Evolutionary conservation across 30 jellyfish, hydroid and myxozoan genomes (phyloP).

Genomic region (Aurelia sp.): DNA sequence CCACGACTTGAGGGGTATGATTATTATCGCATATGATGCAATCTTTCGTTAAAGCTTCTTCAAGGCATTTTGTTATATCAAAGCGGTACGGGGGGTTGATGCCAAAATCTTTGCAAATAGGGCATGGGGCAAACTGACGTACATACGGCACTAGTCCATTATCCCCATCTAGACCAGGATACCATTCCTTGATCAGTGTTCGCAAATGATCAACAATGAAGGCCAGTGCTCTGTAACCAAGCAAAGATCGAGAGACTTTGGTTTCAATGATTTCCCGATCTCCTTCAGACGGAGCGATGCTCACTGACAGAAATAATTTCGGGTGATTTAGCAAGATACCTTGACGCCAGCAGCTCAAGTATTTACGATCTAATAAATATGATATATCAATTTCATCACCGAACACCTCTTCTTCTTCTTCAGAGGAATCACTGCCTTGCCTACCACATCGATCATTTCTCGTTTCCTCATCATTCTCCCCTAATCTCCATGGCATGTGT

Average conservation of each 20-base stretch:
- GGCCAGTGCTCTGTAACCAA: constrained; percentile 87
- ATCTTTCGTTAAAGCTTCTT: constrained; percentile 54
- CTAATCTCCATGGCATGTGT: constrained; percentile 3
- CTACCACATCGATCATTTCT: not conserved
- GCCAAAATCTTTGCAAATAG: constrained; percentile 66
- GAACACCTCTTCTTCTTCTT: constrained; percentile 36
- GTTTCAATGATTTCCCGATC: constrained; percentile 70
- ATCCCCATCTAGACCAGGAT: constrained; percentile 80
- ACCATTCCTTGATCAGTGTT: constrained; percentile 95
- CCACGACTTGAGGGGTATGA: constrained; percentile 79
- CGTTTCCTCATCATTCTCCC: not conserved
- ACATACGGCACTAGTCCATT: constrained; percentile 75
- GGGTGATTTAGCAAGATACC: constrained; percentile 90
- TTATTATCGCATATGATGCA: constrained; percentile 64
- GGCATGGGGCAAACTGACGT: constrained; percentile 81
- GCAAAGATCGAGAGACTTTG: constrained; percentile 64
- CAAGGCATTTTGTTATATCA: constrained; percentile 59
- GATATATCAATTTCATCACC: constrained; percentile 49
- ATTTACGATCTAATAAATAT: constrained; percentile 36
- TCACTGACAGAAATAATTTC: constrained; percentile 62
- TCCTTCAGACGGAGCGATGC: constrained; percentile 18
- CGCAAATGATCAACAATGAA: constrained; percentile 87
- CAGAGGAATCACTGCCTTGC: not conserved
- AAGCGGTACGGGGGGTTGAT: constrained; percentile 62
- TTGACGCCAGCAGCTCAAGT: constrained; percentile 82